These are phyloP conservation scores for Cephus sareptanus DNA, from an alignment of 2,888 invertebrate genomes.

Conservation along the genomic window DNA sequence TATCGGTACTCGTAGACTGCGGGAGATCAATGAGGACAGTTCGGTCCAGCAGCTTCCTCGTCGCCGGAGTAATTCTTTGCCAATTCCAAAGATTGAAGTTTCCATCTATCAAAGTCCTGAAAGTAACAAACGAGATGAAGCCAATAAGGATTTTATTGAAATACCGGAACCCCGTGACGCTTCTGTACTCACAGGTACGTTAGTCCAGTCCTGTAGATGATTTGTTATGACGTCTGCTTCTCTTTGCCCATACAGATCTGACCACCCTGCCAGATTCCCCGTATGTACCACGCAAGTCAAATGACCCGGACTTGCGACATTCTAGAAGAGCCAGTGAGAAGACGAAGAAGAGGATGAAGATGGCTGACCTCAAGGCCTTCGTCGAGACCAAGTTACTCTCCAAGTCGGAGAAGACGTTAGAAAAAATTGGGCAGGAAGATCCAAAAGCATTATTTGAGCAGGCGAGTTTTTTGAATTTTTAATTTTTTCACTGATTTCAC, in stretches of 20 bases:
- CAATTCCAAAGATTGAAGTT: constrained; percentile 92
- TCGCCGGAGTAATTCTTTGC: constrained; percentile 91
- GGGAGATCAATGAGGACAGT: constrained; percentile 88
- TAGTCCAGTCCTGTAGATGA: neutral
- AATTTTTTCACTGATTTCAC: constrained; percentile 1
- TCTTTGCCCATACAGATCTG: constrained; percentile 23
- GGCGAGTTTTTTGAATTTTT: constrained; percentile 52
- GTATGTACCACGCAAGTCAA: constrained; percentile 56
- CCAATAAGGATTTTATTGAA: constrained; percentile 80
- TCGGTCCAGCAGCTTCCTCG: constrained; percentile 82
- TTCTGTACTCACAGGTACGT: constrained; percentile 72
- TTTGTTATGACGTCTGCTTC: constrained; percentile 3
- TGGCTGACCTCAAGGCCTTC: constrained; percentile 90
- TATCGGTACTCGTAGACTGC: constrained; percentile 70
- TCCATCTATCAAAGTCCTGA: constrained; percentile 86
- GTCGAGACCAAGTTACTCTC: constrained; percentile 92
- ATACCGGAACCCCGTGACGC: constrained; percentile 79
- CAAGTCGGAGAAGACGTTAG: constrained; percentile 90
- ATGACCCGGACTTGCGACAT: constrained; percentile 65
- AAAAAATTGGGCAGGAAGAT: constrained; percentile 87
- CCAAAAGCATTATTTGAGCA: constrained; percentile 71
- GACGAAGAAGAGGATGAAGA: constrained; percentile 87
- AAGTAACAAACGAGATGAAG: constrained; percentile 73
- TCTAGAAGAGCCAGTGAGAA: constrained; percentile 83
- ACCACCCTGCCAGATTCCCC: constrained; percentile 64